Percentiles rank a stretch among this genome's conserved stretches.
phyloP scores from a whole-genome alignment of 2,888 invertebrate species.

The Chorisops tibialis region DNA sequence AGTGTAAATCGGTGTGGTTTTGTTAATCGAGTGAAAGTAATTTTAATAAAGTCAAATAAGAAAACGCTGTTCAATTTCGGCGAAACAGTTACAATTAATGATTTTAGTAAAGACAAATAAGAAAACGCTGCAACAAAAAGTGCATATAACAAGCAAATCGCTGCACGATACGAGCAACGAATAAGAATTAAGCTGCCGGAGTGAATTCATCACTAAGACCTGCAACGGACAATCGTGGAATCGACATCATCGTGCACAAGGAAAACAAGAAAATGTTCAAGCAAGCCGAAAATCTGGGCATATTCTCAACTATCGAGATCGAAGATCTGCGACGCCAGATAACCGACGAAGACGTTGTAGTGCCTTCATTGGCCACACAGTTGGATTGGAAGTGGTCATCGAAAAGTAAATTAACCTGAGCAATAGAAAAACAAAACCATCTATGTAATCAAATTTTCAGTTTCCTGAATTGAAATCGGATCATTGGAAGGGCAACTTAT shows the following conservation, averaged over 20 bases:
- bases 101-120: too few species aligned
- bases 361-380: slow-evolving; percentile 43
- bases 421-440: background rate
- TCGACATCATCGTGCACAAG: slow-evolving; percentile 39
- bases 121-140: too few species aligned
- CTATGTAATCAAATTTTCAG: slow-evolving; percentile 43
- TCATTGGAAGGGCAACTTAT: slow-evolving; percentile 73
- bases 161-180: too few species aligned
- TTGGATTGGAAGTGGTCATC: slow-evolving; percentile 49
- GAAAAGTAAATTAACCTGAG: slow-evolving; percentile 38
- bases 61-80: too few species aligned
- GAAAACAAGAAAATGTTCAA: slow-evolving; percentile 39
- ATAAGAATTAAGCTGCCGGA: too few species aligned
- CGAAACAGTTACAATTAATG: too few species aligned
- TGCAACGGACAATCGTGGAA: too few species aligned
- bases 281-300: slow-evolving; percentile 38
- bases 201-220: too few species aligned
- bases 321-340: slow-evolving; percentile 45
- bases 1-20: too few species aligned
- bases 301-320: slow-evolving; percentile 43
- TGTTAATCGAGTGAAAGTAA: too few species aligned
- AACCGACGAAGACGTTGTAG: slow-evolving; percentile 40
- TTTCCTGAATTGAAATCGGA: slow-evolving; percentile 65
- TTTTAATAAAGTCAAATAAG: too few species aligned
- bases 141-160: too few species aligned